Evolutionary conservation across 2,113 vertebrate genomes (phyloP).

Genomic region (Leptosomus discolor): DNA sequence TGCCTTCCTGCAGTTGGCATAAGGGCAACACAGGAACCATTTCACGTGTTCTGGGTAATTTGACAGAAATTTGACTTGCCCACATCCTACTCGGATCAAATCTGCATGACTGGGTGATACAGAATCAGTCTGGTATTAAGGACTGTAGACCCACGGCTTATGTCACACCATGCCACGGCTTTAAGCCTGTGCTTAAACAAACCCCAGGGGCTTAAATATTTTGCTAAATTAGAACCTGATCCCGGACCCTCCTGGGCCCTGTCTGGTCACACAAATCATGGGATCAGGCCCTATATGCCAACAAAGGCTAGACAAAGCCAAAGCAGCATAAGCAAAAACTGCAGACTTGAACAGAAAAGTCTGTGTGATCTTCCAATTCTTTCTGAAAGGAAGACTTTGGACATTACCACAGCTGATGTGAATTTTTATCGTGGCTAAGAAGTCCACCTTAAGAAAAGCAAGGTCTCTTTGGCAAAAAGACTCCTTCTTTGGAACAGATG

Average conservation of each 20-base stretch:
- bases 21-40: not conserved
- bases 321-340: not conserved
- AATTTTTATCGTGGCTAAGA: constrained; percentile 55
- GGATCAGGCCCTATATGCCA: not conserved
- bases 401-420: constrained; percentile 22
- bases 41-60: not conserved
- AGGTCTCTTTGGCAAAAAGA: constrained; percentile 70
- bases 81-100: not conserved
- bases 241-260: not conserved
- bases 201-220: not conserved
- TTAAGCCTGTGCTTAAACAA: constrained; percentile 31
- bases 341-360: not conserved
- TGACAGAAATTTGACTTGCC: not conserved
- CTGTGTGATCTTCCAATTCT: constrained; percentile 5
- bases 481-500: constrained; percentile 61
- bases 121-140: not conserved
- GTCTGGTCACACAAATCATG: not conserved
- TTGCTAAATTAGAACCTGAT: constrained; percentile 17
- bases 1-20: not conserved
- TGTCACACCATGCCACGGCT: not conserved
- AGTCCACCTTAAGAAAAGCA: constrained; percentile 49
- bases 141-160: not conserved
- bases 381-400: constrained; percentile 58
- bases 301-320: not conserved
- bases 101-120: not conserved